phyloP scores from a whole-genome alignment of 2,888 invertebrate genomes.

The Philereme vetulata region DNA sequence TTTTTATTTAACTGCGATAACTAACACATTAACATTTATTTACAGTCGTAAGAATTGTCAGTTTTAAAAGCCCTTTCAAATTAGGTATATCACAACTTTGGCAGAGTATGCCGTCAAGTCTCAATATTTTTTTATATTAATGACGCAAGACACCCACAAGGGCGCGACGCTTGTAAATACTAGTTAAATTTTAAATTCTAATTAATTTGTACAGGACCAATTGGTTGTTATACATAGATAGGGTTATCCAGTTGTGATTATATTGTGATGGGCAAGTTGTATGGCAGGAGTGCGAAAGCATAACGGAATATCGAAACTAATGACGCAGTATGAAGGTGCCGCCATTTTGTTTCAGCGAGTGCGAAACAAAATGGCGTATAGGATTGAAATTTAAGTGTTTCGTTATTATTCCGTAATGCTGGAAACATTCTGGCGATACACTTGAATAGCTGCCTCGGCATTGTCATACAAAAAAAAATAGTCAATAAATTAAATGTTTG shows the following conservation, averaged over 20 bases:
- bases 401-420: neutral
- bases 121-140: neutral
- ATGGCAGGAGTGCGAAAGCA: conserved; percentile 8
- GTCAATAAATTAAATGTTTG: conserved; percentile 69
- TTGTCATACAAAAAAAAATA: conserved; percentile 43
- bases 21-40: neutral
- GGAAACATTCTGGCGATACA: conserved; percentile 1
- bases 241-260: conserved; percentile 54
- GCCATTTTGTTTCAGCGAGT: neutral
- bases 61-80: neutral
- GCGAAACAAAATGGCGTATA: neutral
- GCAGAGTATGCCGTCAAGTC: neutral
- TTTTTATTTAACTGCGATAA: too few relatives aligned
- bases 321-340: neutral
- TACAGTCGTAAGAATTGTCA: neutral
- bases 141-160: conserved; percentile 12
- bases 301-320: neutral
- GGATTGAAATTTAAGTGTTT: neutral
- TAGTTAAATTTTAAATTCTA: conserved; percentile 74
- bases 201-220: conserved; percentile 75
- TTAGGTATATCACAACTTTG: neutral
- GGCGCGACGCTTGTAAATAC: conserved; percentile 64
- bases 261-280: conserved; percentile 20
- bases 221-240: conserved; percentile 51
- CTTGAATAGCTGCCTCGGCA: conserved; percentile 2